Base-by-base conservation (phyloP, 2,888 invertebrate genomes). In the Drosophila heteroneura region DNA sequence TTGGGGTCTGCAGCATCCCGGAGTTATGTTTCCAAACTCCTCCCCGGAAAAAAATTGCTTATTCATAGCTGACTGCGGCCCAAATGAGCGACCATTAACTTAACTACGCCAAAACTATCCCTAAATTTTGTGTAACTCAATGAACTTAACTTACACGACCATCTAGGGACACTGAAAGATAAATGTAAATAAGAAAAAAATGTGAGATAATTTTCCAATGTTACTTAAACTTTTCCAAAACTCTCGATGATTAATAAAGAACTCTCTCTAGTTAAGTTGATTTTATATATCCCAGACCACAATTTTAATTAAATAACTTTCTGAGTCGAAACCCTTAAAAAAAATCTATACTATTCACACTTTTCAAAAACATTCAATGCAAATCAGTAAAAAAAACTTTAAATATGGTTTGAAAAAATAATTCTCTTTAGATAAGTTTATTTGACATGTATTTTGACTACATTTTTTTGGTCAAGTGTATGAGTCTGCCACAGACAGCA, bases 31-130 rank as follows among this genome's bases (percentile, higher is more conserved):
- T 64, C 52, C 71, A 76, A 70, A 9, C 26, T 30, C n/a, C 19
- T 57, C 4, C 2, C 26, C 10, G 32, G 5, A 26, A 41, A 76
- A 66, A 66, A 77, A 84, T 87, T 84, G 85, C 73, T 87, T 84
- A 85, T 88, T 85, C 85, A 88, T 85, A 83, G 83, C 85, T 80
- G 77, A 88, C 64, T 76, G 74, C 71, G 72, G 66, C 57, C 71
- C 85, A 84, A 85, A 82, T 85, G 88, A 82, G 83, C 77, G 77
- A 28, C 72, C 88, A 82, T 89, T 85, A 87, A 74, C 69, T 73
- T 63, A 81, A 73, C 69, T 74, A 60, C 35, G 41, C 54, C 56
- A 33, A 73, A 76, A 76, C 77, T 76, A 76, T 75, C 32, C 56
- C 60, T n/a, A 26, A 51, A 53, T 35, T 58, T 16, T 22, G 49